Evolutionary conservation across 2,888 invertebrate genomes (phyloP), one percentile per base, ranked within the genome.

Genomic region (Coenonympha glycerion): DNA sequence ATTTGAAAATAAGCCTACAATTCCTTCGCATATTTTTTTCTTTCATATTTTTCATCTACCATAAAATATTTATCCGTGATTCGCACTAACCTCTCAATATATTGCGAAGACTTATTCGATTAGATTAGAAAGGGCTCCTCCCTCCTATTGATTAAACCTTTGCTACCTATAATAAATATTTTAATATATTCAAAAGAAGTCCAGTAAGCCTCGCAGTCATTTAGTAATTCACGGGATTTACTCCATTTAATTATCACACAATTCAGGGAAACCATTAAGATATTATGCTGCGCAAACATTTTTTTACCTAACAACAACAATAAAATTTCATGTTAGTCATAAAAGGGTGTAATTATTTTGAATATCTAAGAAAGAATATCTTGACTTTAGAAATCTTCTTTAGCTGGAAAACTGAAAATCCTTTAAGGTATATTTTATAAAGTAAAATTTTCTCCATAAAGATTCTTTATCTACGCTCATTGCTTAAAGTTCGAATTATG

Each of bases 181-280:
- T 54, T 57, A 58, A 60, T 57, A 47, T 55, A 60, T 61, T 57
- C 54, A 56, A 60, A 61, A 61, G 57, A n/a, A 57, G 50, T 54
- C 49, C 56, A 52, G 58, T 60, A 58, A 61, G 55, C 59, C 53
- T 57, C 56, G 44, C 58, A 58, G 58, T 59, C 61, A 59, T 58
- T 56, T 49, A 57, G 59, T 59, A 58, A 58, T 61, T 58, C 55
- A 56, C 49, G 47, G 54, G 49, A 58, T 55, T 62, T 60, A 58
- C 56, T 59, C 50, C 55, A 59, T 58, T 58, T 55, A 56, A 61
- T 64, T 62, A 61, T 59, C 60, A 62, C 59, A 58, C 58, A 58
- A 59, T 63, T 59, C 58, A 55, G 57, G 56, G 52, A 53, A 59
- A 61, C 62, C 58, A 61, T 61, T 60, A 60, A 59, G 59, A 59